Percentiles rank a stretch among this genome's conserved stretches.
These are phyloP conservation scores for Synergus gifuensis DNA, from an alignment of 2,888 invertebrate genomes.

Conservation along the genomic window DNA sequence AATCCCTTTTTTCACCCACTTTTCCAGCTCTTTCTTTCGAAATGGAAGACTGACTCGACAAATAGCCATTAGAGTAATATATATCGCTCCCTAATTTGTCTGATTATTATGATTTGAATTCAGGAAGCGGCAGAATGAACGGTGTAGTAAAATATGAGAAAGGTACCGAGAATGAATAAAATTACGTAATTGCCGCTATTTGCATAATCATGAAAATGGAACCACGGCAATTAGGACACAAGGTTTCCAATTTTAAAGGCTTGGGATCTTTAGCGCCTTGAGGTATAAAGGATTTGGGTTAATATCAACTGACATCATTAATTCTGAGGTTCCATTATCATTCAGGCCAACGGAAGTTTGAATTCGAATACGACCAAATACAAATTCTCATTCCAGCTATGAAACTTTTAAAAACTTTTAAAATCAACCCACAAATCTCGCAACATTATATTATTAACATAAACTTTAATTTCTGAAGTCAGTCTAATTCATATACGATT, in stretches of 20 bases:
- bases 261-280: conserved; percentile 49
- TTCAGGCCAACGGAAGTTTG: too few species aligned
- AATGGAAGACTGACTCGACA: not conserved
- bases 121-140: conserved; percentile 41
- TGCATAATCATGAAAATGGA: conserved; percentile 67
- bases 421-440: not conserved
- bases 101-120: conserved; percentile 44
- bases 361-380: too few species aligned
- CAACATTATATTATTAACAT: not conserved
- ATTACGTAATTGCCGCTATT: conserved; percentile 60
- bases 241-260: conserved; percentile 51
- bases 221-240: conserved; percentile 60
- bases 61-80: not conserved
- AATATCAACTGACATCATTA: conserved; percentile 3
- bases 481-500: conserved; percentile 16
- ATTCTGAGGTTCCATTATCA: not conserved
- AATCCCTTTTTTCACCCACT: too few species aligned
- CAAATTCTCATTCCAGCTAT: too few species aligned
- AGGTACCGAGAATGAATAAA: conserved; percentile 50
- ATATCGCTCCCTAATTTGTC: not conserved
- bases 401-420: not conserved
- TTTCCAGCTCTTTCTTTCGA: not conserved
- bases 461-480: not conserved
- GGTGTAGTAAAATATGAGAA: conserved; percentile 22
- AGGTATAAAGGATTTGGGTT: conserved; percentile 49